Evolutionary conservation across 2,113 vertebrate genomes (phyloP).

Genomic region (Pangasianodon hypophthalmus): DNA sequence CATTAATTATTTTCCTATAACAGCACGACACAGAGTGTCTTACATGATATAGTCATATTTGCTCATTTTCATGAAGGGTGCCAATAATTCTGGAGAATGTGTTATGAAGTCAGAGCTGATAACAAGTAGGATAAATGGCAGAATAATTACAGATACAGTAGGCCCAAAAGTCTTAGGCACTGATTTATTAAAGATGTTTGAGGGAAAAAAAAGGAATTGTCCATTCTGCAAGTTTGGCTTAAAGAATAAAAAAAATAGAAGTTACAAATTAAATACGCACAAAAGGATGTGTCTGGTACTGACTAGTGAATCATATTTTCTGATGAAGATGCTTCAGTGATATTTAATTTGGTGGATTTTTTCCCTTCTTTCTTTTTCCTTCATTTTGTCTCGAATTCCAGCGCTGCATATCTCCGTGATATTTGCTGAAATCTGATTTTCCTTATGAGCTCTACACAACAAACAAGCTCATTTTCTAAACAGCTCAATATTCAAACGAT

Average conservation of each 20-base stretch:
- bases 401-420: background rate
- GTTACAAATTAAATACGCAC: background rate
- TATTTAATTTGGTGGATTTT: background rate
- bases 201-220: too few relatives aligned
- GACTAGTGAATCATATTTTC: background rate
- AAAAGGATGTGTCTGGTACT: background rate
- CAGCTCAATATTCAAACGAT: slow-evolving; percentile 11
- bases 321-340: background rate
- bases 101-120: too few relatives aligned
- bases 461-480: slow-evolving; percentile 12
- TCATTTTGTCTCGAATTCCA: background rate
- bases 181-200: too few relatives aligned
- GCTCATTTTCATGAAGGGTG: background rate
- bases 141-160: background rate
- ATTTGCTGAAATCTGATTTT: slow-evolving; percentile 3
- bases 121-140: too few relatives aligned
- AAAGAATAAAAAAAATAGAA: background rate
- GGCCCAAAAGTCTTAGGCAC: background rate
- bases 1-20: background rate
- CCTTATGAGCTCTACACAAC: slow-evolving; percentile 14
- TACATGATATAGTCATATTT: background rate
- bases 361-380: background rate
- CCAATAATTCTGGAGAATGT: background rate
- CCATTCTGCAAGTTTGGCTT: background rate
- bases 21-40: background rate